A percentile compares a stretch with the other conserved stretches of the same genome.
These are phyloP conservation scores for Agrotis exclamationis DNA, from an alignment of 2,888 invertebrate genomes.

Conservation along the genomic window DNA sequence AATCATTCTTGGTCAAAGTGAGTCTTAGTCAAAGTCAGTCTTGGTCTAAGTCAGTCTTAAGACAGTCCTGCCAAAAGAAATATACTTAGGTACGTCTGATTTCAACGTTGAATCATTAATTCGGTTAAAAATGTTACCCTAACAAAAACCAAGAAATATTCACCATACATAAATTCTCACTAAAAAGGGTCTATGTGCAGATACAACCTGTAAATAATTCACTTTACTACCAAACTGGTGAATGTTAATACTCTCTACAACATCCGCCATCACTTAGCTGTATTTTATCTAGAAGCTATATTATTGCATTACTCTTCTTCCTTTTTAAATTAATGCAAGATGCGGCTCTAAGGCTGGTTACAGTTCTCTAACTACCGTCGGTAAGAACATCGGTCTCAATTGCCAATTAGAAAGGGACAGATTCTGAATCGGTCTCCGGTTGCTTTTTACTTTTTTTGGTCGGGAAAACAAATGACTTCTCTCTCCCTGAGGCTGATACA, in stretches of 20 bases:
- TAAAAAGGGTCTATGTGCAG: slow-evolving; percentile 15
- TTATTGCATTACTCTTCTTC: slow-evolving; percentile 54
- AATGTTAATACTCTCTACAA: slow-evolving; percentile 47
- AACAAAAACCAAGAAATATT: slow-evolving; percentile 14
- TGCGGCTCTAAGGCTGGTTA: slow-evolving; percentile 65
- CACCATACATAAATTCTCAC: slow-evolving; percentile 16
- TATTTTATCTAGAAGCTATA: slow-evolving; percentile 31
- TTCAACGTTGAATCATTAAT: background rate
- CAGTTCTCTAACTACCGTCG: background rate
- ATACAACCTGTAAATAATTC: slow-evolving; percentile 46
- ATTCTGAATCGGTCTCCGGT: no score
- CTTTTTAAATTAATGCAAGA: slow-evolving; percentile 76
- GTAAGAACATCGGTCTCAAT: no score
- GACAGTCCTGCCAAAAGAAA: no score
- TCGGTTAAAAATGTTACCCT: background rate
- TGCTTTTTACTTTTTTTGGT: no score
- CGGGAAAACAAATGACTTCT: no score
- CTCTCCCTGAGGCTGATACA: no score
- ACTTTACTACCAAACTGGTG: slow-evolving; percentile 50
- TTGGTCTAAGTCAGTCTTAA: no score
- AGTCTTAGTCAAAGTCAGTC: no score
- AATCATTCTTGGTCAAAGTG: no score
- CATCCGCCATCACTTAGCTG: slow-evolving; percentile 40
- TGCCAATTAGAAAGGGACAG: no score
- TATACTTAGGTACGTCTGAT: no score